A percentile compares a stretch with the other conserved stretches of the same genome.
Conservation (phyloP, 2,113 vertebrate genomes). For the Entomyzon cyanotis region DNA sequence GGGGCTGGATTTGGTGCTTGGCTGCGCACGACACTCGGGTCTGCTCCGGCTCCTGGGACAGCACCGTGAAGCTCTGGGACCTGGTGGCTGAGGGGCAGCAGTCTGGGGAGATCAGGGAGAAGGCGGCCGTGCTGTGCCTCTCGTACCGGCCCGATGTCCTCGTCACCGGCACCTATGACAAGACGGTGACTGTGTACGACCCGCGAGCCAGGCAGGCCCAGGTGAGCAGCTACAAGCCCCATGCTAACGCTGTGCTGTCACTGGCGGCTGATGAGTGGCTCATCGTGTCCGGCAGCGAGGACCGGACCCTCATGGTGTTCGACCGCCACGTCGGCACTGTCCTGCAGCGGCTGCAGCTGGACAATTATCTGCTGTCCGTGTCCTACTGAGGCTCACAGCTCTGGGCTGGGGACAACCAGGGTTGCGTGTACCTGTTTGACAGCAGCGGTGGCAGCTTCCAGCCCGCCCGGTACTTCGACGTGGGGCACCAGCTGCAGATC, state of each 20-base stretch:
- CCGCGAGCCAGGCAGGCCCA: conserved; percentile 80
- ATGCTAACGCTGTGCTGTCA: conserved; percentile 82
- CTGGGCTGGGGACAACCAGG: conserved; percentile 89
- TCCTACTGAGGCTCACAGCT: conserved; percentile 81
- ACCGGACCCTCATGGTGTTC: conserved; percentile 83
- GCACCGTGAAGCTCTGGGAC: conserved; percentile 90
- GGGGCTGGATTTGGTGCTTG: conserved; percentile 93
- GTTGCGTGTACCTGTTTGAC: conserved; percentile 83
- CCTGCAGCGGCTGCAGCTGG: conserved; percentile 85
- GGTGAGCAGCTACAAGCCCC: conserved; percentile 81
- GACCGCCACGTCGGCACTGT: conserved; percentile 81
- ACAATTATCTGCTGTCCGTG: conserved; percentile 86
- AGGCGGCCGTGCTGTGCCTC: conserved; percentile 85
- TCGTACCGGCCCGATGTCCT: conserved; percentile 80
- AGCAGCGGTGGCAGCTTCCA: conserved; percentile 75
- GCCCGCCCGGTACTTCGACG: conserved; percentile 78
- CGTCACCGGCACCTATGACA: conserved; percentile 87
- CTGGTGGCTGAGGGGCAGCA: conserved; percentile 82
- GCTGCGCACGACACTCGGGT: conserved; percentile 75
- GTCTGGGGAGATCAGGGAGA: conserved; percentile 79
- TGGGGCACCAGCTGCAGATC: conserved; percentile 86
- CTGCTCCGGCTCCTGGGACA: conserved; percentile 91
- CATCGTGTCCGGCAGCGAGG: conserved; percentile 88
- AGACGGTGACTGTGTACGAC: conserved; percentile 86
- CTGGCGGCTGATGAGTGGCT: conserved; percentile 83